Evolutionary conservation across 2,113 vertebrate species (phyloP).

Genomic region (Periophthalmodon schlosseri): DNA sequence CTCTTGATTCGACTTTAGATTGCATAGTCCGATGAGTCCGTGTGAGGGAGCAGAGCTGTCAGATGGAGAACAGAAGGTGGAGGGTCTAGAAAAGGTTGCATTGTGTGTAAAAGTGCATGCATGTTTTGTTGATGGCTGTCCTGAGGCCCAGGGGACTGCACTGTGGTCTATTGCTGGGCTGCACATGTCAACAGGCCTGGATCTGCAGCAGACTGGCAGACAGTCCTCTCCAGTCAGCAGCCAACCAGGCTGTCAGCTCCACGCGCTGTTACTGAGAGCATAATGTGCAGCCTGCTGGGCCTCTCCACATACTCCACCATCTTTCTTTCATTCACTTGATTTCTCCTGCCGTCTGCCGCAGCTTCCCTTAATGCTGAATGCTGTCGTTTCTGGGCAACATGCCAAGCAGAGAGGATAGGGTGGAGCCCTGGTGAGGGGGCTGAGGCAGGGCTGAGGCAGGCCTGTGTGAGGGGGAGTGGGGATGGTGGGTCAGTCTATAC

Average conservation of each 20-base stretch:
- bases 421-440: conserved; percentile 50
- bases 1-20: conserved; percentile 62
- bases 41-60: conserved; percentile 52
- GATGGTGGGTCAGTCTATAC: conserved; percentile 76
- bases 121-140: conserved; percentile 64
- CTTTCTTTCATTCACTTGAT: conserved; percentile 36
- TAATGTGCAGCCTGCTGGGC: conserved; percentile 70
- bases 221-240: conserved; percentile 75
- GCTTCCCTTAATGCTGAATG: conserved; percentile 43
- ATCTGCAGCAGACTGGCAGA: conserved; percentile 66
- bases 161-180: conserved; percentile 69
- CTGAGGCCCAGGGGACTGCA: conserved; percentile 44
- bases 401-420: conserved; percentile 54
- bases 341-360: conserved; percentile 39
- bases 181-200: conserved; percentile 72
- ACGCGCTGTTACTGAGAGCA: conserved; percentile 77
- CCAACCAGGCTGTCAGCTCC: conserved; percentile 75
- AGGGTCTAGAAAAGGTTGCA: conserved; percentile 60
- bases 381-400: conserved; percentile 60
- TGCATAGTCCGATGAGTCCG: conserved; percentile 79
- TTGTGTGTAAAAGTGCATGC: conserved; percentile 80
- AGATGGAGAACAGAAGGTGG: conserved; percentile 59
- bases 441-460: conserved; percentile 46
- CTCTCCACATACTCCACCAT: conserved; percentile 43
- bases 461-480: conserved; percentile 26